Conservation (phyloP, 2,797 vertebrate genomes). For the Sandelia bainsii region DNA sequence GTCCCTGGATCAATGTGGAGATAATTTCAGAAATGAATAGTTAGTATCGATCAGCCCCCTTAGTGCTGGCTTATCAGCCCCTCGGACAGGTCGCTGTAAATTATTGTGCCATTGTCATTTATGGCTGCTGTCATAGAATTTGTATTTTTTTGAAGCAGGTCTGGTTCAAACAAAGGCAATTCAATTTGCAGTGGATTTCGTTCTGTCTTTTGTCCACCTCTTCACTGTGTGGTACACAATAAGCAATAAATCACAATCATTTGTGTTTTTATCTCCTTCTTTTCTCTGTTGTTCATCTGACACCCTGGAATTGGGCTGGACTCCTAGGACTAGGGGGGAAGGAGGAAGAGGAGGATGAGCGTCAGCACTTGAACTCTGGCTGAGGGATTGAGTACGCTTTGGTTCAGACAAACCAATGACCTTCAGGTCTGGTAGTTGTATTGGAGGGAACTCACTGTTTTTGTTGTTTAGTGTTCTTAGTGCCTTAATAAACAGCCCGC, state of each 20-base stretch:
- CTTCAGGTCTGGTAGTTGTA: conserved; percentile 89
- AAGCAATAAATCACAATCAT: conserved; percentile 99
- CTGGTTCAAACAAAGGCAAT: conserved; percentile 95
- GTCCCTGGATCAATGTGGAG: conserved; percentile 99
- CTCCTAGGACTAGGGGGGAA: conserved; percentile 87
- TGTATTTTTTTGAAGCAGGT: conserved; percentile 82
- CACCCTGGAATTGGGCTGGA: conserved; percentile 88
- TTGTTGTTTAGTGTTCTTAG: conserved; percentile 72
- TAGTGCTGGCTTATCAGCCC: conserved; percentile 94
- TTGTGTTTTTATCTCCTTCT: conserved; percentile 88
- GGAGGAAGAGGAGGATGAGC: conserved; percentile 85
- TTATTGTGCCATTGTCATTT: conserved; percentile 98
- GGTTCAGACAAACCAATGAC: conserved; percentile 96
- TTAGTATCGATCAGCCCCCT: conserved; percentile 96
- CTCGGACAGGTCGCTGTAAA: conserved; percentile 90
- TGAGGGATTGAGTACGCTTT: conserved; percentile 95
- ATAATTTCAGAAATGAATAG: conserved; percentile 99
- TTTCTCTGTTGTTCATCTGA: conserved; percentile 67
- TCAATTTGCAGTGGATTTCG: conserved; percentile 98
- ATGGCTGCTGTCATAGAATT: conserved; percentile 93
- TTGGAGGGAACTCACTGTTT: conserved; percentile 88
- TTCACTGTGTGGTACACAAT: conserved; percentile 84
- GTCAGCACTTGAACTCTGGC: conserved; percentile 87
- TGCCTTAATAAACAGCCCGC: conserved; percentile 51
- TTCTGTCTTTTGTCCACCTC: conserved; percentile 57